Conservation (phyloP, 1,140 invertebrate species). For the Calliphora vicina region DNA sequence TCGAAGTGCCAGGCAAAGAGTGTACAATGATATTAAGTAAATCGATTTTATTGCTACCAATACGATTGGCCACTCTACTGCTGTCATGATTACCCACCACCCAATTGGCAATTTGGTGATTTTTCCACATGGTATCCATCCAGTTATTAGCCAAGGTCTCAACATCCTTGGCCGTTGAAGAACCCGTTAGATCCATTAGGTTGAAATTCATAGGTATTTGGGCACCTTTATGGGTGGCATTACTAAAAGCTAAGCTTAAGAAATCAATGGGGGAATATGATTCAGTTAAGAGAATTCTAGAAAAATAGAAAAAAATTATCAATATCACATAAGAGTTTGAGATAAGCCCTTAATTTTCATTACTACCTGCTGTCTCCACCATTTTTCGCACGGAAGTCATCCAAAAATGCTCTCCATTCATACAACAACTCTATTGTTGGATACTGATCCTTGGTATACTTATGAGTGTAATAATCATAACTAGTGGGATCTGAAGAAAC, state of each 20-base stretch:
- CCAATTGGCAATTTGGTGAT: constrained; percentile 65
- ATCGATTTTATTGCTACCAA: constrained; percentile 70
- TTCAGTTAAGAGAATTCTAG: constrained; percentile 71
- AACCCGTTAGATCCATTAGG: constrained; percentile 57
- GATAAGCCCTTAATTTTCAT: too few species aligned
- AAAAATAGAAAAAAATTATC: not conserved
- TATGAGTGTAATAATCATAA: constrained; percentile 69
- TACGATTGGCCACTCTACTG: constrained; percentile 67
- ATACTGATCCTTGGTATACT: constrained; percentile 70
- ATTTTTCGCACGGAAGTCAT: constrained; percentile 65
- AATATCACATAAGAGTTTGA: too few species aligned
- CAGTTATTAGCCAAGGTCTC: constrained; percentile 62
- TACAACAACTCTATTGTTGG: constrained; percentile 70
- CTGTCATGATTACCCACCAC: constrained; percentile 72
- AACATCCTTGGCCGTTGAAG: constrained; percentile 64
- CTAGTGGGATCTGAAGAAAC: constrained; percentile 60
- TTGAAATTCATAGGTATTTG: constrained; percentile 75
- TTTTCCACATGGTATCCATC: constrained; percentile 64
- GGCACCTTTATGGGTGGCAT: constrained; percentile 66
- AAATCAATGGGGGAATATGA: constrained; percentile 66
- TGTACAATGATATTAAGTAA: constrained; percentile 74
- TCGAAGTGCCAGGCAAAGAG: constrained; percentile 74
- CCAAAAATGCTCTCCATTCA: constrained; percentile 69
- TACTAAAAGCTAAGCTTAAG: constrained; percentile 68
- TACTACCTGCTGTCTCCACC: constrained; percentile 63